These are phyloP conservation scores for Nannoperca obscura DNA, from an alignment of 2,797 vertebrate genomes.

Conservation along the genomic window DNA sequence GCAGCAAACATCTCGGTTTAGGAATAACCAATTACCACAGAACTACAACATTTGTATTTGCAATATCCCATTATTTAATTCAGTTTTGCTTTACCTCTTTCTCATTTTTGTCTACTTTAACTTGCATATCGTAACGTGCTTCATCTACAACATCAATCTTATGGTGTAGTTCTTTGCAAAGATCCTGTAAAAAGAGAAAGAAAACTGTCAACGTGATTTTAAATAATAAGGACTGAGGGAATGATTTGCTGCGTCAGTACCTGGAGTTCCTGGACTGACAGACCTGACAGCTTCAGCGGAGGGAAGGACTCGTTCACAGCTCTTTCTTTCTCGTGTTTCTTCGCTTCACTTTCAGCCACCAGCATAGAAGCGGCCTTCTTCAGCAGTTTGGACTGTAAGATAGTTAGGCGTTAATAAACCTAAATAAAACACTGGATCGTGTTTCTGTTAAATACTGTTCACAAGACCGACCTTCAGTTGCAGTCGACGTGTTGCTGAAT, in stretches of 20 bases:
- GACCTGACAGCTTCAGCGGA: constrained; percentile 71
- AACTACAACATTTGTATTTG: neutral
- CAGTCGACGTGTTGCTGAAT: constrained; percentile 82
- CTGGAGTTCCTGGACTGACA: constrained; percentile 81
- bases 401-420: neutral
- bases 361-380: constrained; percentile 80
- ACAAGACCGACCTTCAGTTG: constrained; percentile 78
- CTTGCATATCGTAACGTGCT: constrained; percentile 80
- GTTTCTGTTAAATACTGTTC: neutral
- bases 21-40: neutral
- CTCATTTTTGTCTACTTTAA: constrained; percentile 82
- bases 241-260: constrained; percentile 43
- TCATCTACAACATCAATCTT: constrained; percentile 85
- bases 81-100: constrained; percentile 67
- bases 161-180: constrained; percentile 83
- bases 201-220: constrained; percentile 8
- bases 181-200: constrained; percentile 70
- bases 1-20: constrained; percentile 9
- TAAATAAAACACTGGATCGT: neutral
- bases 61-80: neutral
- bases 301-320: constrained; percentile 72
- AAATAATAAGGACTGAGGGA: neutral
- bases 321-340: constrained; percentile 68
- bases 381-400: constrained; percentile 80
- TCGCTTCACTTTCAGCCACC: constrained; percentile 73